phyloP scores from a whole-genome alignment of 2,797 vertebrate genomes.

The Phataginus tetradactyla region DNA sequence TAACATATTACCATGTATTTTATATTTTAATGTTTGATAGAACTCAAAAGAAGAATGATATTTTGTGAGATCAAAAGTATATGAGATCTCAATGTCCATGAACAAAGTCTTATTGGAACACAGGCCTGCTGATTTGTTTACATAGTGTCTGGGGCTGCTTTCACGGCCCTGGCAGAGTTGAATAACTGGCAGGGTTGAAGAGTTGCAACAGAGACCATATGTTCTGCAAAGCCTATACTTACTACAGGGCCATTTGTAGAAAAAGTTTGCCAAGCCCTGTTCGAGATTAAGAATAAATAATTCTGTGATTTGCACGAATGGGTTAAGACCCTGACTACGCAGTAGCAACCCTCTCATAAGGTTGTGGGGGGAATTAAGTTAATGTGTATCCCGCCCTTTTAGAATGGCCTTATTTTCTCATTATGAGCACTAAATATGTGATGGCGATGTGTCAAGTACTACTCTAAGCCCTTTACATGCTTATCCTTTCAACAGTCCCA shows the following conservation, averaged over 20 bases:
- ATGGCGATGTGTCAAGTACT: background rate
- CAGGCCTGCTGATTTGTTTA: conserved; percentile 18
- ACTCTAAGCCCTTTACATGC: background rate
- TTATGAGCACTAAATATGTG: background rate
- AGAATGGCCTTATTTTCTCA: background rate
- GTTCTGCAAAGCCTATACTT: conserved; percentile 15
- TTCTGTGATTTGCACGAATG: background rate
- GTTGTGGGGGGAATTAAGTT: background rate
- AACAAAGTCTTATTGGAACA: conserved; percentile 60
- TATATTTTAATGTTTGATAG: background rate
- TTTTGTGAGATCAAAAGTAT: conserved; percentile 14
- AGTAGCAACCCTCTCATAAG: background rate
- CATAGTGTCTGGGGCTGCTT: conserved; percentile 6
- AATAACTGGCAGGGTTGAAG: background rate
- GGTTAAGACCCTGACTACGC: background rate
- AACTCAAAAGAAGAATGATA: conserved; percentile 41
- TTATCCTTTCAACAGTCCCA: background rate
- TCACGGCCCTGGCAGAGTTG: conserved; percentile 19
- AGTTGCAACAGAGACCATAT: conserved; percentile 42
- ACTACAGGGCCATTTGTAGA: conserved; percentile 35
- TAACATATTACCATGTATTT: no score
- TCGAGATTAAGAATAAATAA: conserved; percentile 22
- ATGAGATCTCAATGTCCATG: background rate
- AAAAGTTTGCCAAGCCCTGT: background rate
- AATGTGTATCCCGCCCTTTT: background rate